Evolutionary conservation across 2,113 vertebrate genomes (phyloP), one percentile per base, ranked within the genome.

Genomic region (Heterocephalus glaber): DNA sequence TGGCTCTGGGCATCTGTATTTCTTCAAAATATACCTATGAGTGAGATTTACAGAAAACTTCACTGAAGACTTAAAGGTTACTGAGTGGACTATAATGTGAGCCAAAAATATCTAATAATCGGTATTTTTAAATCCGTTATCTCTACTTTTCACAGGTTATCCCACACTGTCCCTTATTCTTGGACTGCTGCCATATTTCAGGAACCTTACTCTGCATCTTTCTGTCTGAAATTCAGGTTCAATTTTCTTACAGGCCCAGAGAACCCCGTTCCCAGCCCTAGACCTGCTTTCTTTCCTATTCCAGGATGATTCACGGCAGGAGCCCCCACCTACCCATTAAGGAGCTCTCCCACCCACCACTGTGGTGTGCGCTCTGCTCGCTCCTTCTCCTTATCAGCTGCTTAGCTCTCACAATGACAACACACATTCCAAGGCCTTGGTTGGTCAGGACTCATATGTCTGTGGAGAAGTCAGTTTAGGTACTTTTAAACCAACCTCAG

Each of bases 281-380:
- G 79, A 14, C 6, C 11, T 63, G 16, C 63, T 70, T 79, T 17
- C 20, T 80, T 30, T 72, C n/a, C 16, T 89, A 13, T 10, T 58
- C 26, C 30, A 14, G 60, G 66, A n/a, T 54, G 44, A 44, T 47
- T 26, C 26, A 8, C 2, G 52, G 47, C 7, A 56, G 61, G 9
- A 72, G 7, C 11, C 47, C 41, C 22, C 19, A 7, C 14, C 35
- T 17, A 7, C 47, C 33, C 28, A 4, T 19, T 41, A 84, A 63
- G 19, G 61, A 92, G 35, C 2, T 3, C 5, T 26, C 20, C 11
- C 9, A 13, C 44, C 17, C 38, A 30, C 12, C 30, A 1, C 41
- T 4, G 26, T 11, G 54, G 44, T 11, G 0, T 56, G 24, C 16
- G 7, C 0, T 58, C 33, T 52, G 20, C 35, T 35, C 11, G 28